phyloP scores from a whole-genome alignment of 2,113 vertebrate species.

The Anarrhichthys ocellatus region DNA sequence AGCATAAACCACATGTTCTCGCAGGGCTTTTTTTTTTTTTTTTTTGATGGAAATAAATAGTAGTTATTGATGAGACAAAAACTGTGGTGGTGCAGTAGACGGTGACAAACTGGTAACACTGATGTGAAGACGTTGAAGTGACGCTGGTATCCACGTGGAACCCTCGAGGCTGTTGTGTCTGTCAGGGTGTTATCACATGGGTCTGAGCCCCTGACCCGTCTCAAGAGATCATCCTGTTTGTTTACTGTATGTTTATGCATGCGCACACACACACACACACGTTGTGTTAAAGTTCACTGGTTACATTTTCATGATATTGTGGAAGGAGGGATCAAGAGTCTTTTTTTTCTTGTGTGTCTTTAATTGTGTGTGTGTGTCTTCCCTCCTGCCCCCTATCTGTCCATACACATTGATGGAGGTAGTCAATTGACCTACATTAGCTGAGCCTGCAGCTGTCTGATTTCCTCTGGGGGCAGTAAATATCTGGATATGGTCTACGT shows the following conservation, averaged over 20 bases:
- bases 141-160: conserved; percentile 13
- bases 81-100: neutral
- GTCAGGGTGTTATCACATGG: conserved; percentile 57
- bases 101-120: neutral
- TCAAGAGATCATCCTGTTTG: conserved; percentile 9
- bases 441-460: conserved; percentile 55
- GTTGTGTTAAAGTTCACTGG: neutral
- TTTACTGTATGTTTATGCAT: conserved; percentile 1
- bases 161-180: conserved; percentile 53
- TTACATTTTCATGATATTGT: neutral
- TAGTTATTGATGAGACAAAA: conserved; percentile 5
- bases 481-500: conserved; percentile 35
- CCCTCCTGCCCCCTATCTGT: conserved; percentile 46
- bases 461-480: conserved; percentile 57
- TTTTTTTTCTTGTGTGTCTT: neutral
- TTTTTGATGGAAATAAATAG: neutral
- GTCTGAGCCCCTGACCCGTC: conserved; percentile 36
- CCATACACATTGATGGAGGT: conserved; percentile 46
- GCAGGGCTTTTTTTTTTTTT: neutral
- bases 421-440: conserved; percentile 71
- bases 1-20: neutral
- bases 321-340: neutral
- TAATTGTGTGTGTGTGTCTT: neutral
- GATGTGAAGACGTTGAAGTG: conserved; percentile 18
- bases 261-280: neutral